Conservation (phyloP, 2,888 invertebrate genomes). For the Agrotis exclamationis region DNA sequence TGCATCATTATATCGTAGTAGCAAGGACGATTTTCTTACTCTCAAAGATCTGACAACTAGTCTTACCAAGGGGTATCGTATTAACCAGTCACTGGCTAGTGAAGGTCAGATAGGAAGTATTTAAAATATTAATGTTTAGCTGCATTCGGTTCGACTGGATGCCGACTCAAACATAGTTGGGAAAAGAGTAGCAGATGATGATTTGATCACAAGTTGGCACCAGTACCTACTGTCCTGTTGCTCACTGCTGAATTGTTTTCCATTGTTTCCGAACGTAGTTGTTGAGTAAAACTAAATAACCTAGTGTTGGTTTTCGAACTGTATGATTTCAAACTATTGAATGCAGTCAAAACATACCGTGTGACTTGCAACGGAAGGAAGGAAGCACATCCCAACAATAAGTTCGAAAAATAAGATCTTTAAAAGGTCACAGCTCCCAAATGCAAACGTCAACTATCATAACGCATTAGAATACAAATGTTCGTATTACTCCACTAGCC, state of each 20-base stretch:
- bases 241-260: no score
- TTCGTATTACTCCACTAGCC: constrained; percentile 12
- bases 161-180: no score
- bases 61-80: no score
- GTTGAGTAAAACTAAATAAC: background rate
- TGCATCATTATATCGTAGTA: no score
- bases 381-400: background rate
- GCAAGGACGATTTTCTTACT: no score
- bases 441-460: constrained; percentile 2
- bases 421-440: background rate
- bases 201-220: no score
- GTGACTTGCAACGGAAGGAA: background rate
- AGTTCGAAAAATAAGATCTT: background rate
- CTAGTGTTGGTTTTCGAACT: background rate
- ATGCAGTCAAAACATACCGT: background rate
- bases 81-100: no score
- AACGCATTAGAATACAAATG: constrained; percentile 22
- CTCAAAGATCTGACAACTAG: no score
- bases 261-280: background rate
- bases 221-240: background rate
- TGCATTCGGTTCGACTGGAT: no score
- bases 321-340: background rate
- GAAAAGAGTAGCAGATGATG: no score
- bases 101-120: no score
- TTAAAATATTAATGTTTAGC: no score